Conservation (phyloP, 2,113 vertebrate genomes). For the Thamnophis sirtalis region DNA sequence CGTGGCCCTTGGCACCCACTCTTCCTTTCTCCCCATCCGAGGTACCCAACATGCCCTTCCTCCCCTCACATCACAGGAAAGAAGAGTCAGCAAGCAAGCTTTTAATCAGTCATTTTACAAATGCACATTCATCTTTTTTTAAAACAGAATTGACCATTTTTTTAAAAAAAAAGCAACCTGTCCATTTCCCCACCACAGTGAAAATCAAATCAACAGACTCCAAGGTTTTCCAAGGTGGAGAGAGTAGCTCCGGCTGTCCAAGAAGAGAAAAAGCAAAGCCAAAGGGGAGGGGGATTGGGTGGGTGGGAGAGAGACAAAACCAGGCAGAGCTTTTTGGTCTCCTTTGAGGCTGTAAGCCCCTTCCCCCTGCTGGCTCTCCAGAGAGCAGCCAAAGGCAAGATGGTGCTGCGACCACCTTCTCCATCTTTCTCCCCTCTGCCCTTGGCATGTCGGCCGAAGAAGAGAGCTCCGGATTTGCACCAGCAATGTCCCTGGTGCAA, state of each 20-base stretch:
- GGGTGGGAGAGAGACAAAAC: background rate
- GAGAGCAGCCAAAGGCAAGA: background rate
- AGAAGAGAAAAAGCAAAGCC: slow-evolving; percentile 10
- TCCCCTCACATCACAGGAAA: background rate
- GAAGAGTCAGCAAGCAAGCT: slow-evolving; percentile 54
- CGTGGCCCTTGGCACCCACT: background rate
- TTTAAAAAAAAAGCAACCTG: slow-evolving; percentile 34
- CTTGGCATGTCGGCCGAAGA: background rate
- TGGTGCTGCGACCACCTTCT: background rate
- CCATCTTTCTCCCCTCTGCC: background rate
- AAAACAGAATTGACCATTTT: slow-evolving; percentile 53
- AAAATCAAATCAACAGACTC: slow-evolving; percentile 53
- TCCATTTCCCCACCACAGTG: slow-evolving; percentile 58
- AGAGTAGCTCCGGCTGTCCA: slow-evolving; percentile 46
- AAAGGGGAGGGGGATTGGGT: background rate
- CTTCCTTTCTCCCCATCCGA: no score
- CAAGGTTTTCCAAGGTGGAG: slow-evolving; percentile 43
- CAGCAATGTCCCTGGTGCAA: background rate
- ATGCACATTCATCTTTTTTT: slow-evolving; percentile 44
- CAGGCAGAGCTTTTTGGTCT: slow-evolving; percentile 50
- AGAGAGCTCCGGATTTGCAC: background rate
- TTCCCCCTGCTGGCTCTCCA: background rate
- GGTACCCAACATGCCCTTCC: background rate
- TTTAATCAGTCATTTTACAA: slow-evolving; percentile 64
- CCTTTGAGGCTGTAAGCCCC: background rate